Percentiles rank a stretch among this genome's conserved stretches.
These are phyloP conservation scores for Thamnophis sirtalis DNA, from an alignment of 2,113 vertebrate species.

Conservation along the genomic window DNA sequence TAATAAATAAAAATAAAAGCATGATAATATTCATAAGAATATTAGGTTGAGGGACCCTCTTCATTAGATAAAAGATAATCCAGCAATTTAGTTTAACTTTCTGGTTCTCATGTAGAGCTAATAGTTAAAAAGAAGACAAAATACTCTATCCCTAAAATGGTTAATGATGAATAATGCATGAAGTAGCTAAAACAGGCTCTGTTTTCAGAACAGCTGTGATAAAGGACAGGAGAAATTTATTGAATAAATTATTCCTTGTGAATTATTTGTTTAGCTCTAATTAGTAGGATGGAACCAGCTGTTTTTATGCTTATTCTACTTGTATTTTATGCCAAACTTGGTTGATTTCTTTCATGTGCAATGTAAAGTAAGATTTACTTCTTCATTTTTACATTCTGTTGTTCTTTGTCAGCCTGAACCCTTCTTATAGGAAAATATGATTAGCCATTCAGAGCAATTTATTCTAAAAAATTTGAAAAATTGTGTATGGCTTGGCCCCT, in stretches of 20 bases:
- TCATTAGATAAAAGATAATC: not conserved
- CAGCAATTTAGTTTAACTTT: not conserved
- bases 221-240: not conserved
- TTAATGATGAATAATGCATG: slow-evolving; percentile 25
- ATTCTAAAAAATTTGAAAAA: not conserved
- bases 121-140: slow-evolving; percentile 14
- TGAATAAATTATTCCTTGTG: slow-evolving; percentile 8
- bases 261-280: slow-evolving; percentile 27
- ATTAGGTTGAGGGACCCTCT: not conserved
- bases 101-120: not conserved
- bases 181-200: slow-evolving; percentile 1
- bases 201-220: not conserved
- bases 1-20: not conserved
- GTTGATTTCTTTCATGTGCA: not conserved
- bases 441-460: not conserved
- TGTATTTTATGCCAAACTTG: not conserved
- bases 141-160: not conserved
- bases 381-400: not conserved
- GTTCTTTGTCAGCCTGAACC: not conserved
- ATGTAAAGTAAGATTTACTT: not conserved
- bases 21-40: not conserved
- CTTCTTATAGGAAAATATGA: not conserved
- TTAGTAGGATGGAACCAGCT: slow-evolving; percentile 15
- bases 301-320: slow-evolving; percentile 13
- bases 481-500: not conserved